A percentile compares a stretch with the other conserved stretches of the same genome.
phyloP scores from a whole-genome alignment of 2,113 vertebrate genomes.

The Canis aureus region DNA sequence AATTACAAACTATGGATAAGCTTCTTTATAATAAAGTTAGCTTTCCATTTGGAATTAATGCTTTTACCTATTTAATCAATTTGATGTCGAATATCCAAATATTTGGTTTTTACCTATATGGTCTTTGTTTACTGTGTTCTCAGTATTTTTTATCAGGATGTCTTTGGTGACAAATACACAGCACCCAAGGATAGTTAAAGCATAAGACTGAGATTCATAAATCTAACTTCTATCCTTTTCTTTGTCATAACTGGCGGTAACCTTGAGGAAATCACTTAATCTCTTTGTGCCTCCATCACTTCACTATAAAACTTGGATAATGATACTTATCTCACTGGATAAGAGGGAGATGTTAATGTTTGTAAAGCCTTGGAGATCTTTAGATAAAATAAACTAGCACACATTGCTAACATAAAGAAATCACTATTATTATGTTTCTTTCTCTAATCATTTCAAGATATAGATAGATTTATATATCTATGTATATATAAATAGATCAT shows the following conservation, averaged over 20 bases:
- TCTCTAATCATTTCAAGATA: constrained; percentile 38
- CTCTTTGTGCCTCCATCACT: constrained; percentile 70
- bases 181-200: constrained; percentile 32
- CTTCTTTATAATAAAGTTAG: not conserved
- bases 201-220: constrained; percentile 56
- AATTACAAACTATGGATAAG: not conserved
- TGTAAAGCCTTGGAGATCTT: constrained; percentile 73
- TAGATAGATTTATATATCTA: not conserved
- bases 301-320: constrained; percentile 71
- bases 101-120: constrained; percentile 11
- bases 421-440: constrained; percentile 28
- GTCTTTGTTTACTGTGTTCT: constrained; percentile 51
- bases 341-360: constrained; percentile 72
- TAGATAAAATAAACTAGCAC: constrained; percentile 73
- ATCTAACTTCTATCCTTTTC: constrained; percentile 57
- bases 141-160: not conserved
- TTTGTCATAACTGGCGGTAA: constrained; percentile 71
- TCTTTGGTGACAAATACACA: constrained; percentile 35
- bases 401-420: constrained; percentile 67
- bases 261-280: constrained; percentile 79
- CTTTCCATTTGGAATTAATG: not conserved
- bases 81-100: constrained; percentile 17
- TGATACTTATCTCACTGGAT: constrained; percentile 78
- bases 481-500: not conserved
- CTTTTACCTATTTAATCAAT: constrained; percentile 53